These are phyloP conservation scores for Drosophila obscura DNA, from an alignment of 1,140 invertebrate species.

Conservation along the genomic window DNA sequence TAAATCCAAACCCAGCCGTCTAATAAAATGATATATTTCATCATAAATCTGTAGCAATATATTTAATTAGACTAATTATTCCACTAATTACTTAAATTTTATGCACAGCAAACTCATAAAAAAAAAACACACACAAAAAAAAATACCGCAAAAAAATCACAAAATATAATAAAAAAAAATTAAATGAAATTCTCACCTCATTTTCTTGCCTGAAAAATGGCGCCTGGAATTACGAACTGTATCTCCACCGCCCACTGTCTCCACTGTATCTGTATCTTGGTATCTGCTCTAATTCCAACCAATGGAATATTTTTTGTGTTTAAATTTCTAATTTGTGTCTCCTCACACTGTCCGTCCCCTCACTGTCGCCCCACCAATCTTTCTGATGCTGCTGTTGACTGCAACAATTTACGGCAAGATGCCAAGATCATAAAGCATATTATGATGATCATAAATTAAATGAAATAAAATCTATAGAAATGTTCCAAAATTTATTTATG, in stretches of 20 bases:
- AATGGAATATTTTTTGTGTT: conserved; percentile 76
- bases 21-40: conserved; percentile 19
- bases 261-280: too few relatives aligned
- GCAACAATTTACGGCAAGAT: conserved; percentile 80
- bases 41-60: conserved; percentile 12
- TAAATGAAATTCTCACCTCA: conserved; percentile 48
- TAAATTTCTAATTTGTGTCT: conserved; percentile 72
- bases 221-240: conserved; percentile 22
- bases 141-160: background rate
- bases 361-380: conserved; percentile 3
- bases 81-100: conserved; percentile 36
- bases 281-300: conserved; percentile 43
- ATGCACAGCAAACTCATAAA: conserved; percentile 49
- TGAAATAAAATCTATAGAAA: conserved; percentile 65
- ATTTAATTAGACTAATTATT: conserved; percentile 28
- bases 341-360: conserved; percentile 40
- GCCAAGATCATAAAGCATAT: conserved; percentile 80
- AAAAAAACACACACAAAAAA: conserved; percentile 18
- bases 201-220: conserved; percentile 43
- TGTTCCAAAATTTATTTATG: conserved; percentile 49
- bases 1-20: conserved; percentile 8
- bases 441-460: conserved; percentile 77
- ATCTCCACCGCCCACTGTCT: conserved; percentile 8
- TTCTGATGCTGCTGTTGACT: conserved; percentile 62
- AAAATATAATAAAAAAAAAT: conserved; percentile 12